These are phyloP conservation scores for Thereva nobilitata DNA, from an alignment of 2,888 invertebrate genomes.

Conservation along the genomic window DNA sequence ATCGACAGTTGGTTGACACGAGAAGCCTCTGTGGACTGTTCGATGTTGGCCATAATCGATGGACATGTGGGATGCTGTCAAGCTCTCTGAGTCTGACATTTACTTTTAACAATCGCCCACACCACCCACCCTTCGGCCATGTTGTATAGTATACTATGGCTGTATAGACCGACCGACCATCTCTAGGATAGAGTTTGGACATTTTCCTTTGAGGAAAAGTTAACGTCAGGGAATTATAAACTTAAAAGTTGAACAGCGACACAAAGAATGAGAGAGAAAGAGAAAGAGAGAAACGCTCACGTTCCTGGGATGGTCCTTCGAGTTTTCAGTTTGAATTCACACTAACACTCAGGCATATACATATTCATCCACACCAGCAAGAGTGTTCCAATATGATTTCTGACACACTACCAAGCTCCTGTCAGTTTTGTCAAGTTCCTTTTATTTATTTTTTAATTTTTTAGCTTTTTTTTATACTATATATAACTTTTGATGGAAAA, in stretches of 20 bases:
- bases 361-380: background rate
- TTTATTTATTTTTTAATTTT: slow-evolving; percentile 15
- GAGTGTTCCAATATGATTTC: background rate
- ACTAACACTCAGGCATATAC: too few species aligned
- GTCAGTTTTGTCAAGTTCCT: slow-evolving; percentile 4
- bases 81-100: slow-evolving; percentile 11
- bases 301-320: background rate
- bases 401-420: slow-evolving; percentile 16
- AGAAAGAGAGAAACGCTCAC: background rate
- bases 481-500: slow-evolving; percentile 36
- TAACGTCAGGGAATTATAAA: slow-evolving; percentile 26
- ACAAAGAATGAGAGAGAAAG: too few species aligned
- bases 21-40: slow-evolving; percentile 24
- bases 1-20: slow-evolving; percentile 27
- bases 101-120: slow-evolving; percentile 1
- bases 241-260: slow-evolving; percentile 6
- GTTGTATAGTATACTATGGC: background rate
- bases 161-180: slow-evolving; percentile 2
- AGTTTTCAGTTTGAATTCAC: background rate
- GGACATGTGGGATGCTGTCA: slow-evolving; percentile 34
- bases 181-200: background rate
- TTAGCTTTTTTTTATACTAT: slow-evolving; percentile 13
- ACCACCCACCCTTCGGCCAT: background rate
- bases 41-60: slow-evolving; percentile 28
- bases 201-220: slow-evolving; percentile 29